These are phyloP conservation scores for Neodiprion pinetum DNA, from an alignment of 1,140 invertebrate genomes.

Conservation along the genomic window DNA sequence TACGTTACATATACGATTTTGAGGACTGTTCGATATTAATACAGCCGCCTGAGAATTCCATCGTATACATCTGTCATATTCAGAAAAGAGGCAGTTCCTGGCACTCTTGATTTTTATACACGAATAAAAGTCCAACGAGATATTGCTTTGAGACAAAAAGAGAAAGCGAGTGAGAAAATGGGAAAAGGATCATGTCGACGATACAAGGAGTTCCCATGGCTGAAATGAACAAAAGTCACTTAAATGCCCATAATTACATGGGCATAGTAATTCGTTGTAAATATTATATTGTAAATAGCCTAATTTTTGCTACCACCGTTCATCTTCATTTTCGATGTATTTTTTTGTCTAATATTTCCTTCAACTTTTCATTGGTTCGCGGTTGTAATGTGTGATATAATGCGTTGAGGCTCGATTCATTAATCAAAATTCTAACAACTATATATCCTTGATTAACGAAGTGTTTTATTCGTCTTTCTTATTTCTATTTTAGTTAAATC, in stretches of 20 bases:
- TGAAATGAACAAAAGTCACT: too few species aligned
- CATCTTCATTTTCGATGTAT: neutral
- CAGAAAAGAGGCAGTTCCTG: neutral
- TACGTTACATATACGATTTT: too few species aligned
- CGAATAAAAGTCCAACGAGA: neutral
- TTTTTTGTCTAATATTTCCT: neutral
- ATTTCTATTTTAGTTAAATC: neutral
- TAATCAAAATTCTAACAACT: too few species aligned
- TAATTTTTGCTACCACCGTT: neutral
- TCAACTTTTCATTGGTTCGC: neutral
- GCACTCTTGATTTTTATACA: neutral
- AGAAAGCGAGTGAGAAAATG: neutral
- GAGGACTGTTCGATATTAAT: neutral
- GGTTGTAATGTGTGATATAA: neutral
- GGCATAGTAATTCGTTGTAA: neutral
- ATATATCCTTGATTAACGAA: neutral
- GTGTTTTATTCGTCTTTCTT: neutral
- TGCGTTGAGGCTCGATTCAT: conserved; percentile 7
- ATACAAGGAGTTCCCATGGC: too few species aligned
- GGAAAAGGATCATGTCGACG: too few species aligned
- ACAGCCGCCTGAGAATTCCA: neutral
- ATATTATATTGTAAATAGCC: conserved; percentile 3
- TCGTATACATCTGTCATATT: neutral
- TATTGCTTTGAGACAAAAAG: neutral
- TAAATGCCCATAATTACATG: too few species aligned